Percentiles rank a stretch among this genome's conserved stretches.
phyloP scores from a whole-genome alignment of 2,113 vertebrate genomes.

The Puffinus mauretanicus region DNA sequence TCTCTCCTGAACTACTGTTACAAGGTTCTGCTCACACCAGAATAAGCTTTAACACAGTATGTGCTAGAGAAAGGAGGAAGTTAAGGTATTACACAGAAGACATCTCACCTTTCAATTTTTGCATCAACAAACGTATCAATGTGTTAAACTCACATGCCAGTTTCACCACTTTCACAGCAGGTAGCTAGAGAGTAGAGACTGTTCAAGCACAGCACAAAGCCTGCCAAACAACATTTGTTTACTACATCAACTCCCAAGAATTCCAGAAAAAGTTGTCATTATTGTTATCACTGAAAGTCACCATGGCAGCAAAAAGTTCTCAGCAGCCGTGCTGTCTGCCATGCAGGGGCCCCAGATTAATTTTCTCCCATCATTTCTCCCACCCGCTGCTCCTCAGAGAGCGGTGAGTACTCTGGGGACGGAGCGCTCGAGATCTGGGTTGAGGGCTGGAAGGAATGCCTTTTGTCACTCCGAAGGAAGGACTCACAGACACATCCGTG shows the following conservation, averaged over 20 bases:
- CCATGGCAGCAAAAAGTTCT: neutral
- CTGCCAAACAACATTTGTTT: neutral
- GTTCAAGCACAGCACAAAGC: neutral
- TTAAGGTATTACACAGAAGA: neutral
- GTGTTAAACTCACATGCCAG: neutral
- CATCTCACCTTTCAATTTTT: neutral
- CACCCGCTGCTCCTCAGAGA: neutral
- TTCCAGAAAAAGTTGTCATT: conserved; percentile 21
- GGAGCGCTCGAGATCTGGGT: neutral
- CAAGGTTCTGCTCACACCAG: neutral
- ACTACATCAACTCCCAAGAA: neutral
- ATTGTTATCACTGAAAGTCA: neutral
- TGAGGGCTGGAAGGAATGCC: neutral
- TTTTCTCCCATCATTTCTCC: neutral
- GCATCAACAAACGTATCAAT: neutral
- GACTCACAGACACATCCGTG: neutral
- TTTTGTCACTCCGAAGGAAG: neutral
- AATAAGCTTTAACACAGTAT: fast-evolving
- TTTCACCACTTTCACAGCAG: neutral
- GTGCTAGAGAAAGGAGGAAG: neutral
- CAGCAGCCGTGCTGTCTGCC: neutral
- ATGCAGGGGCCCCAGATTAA: neutral
- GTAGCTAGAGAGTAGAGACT: neutral
- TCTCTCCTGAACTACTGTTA: neutral
- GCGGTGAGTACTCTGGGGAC: fast-evolving